These are phyloP conservation scores for Aphrophora alni DNA, from an alignment of 2,888 invertebrate species.

Conservation along the genomic window DNA sequence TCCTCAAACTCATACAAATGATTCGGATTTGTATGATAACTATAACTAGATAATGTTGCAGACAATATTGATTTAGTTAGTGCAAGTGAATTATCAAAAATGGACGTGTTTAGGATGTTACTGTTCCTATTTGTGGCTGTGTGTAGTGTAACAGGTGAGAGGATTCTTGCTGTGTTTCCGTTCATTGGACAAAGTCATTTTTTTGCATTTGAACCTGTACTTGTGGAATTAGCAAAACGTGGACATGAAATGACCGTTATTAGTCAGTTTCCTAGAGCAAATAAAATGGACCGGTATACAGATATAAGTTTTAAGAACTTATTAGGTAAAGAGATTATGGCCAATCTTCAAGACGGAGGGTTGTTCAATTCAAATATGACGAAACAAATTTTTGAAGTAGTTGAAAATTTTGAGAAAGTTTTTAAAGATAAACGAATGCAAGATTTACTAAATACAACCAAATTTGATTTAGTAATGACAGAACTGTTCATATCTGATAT, in stretches of 20 bases:
- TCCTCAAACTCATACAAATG: no score
- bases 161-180: constrained; percentile 69
- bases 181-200: constrained; percentile 75
- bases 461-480: not conserved
- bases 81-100: no score
- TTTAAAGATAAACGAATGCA: not conserved
- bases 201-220: constrained; percentile 65
- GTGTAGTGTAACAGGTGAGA: not conserved
- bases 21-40: no score
- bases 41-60: no score
- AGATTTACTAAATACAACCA: not conserved
- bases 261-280: constrained; percentile 63
- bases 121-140: not conserved
- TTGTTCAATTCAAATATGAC: not conserved
- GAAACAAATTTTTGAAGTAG: not conserved
- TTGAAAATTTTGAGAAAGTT: not conserved
- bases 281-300: not conserved
- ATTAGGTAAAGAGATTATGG: no score
- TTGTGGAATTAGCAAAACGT: constrained; percentile 64
- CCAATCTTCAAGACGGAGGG: no score
- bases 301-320: not conserved
- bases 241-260: constrained; percentile 74
- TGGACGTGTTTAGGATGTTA: no score
- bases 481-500: not conserved
- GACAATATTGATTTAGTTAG: no score